phyloP scores from a whole-genome alignment of 2,888 invertebrate genomes.

The Eudasyphora cyanicolor region DNA sequence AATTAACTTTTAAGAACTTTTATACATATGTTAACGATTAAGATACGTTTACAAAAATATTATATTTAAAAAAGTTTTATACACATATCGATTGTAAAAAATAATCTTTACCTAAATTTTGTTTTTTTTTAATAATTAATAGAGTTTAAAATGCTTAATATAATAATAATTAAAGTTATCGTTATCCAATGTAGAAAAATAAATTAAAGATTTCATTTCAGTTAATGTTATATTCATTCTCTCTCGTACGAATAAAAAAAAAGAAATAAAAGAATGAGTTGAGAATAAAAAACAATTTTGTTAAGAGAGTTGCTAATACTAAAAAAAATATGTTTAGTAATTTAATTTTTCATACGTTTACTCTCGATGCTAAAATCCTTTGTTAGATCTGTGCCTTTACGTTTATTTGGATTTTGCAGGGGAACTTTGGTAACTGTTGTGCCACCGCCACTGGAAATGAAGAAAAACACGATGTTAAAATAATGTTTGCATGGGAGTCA shows the following conservation, averaged over 20 bases:
- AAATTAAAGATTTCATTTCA: constrained; percentile 11
- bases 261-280: not conserved
- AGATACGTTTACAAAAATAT: constrained; percentile 16
- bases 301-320: not conserved
- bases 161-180: not conserved
- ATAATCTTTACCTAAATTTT: constrained; percentile 13
- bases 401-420: constrained; percentile 62
- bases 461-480: constrained; percentile 2
- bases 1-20: not conserved
- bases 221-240: not conserved
- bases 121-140: not conserved
- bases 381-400: constrained; percentile 60
- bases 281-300: too few relatives aligned
- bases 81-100: constrained; percentile 18
- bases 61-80: not conserved
- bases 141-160: constrained; percentile 9
- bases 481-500: too few relatives aligned
- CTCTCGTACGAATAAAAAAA: not conserved
- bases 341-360: constrained; percentile 64
- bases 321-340: too few relatives aligned
- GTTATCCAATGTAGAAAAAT: constrained; percentile 14
- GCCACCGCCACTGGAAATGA: constrained; percentile 64
- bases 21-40: not conserved
- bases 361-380: constrained; percentile 63
- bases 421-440: constrained; percentile 67